A percentile compares a stretch with the other conserved stretches of the same genome.
Evolutionary conservation across 2,113 vertebrate genomes (phyloP).

Genomic region (Corydoras maculifer): DNA sequence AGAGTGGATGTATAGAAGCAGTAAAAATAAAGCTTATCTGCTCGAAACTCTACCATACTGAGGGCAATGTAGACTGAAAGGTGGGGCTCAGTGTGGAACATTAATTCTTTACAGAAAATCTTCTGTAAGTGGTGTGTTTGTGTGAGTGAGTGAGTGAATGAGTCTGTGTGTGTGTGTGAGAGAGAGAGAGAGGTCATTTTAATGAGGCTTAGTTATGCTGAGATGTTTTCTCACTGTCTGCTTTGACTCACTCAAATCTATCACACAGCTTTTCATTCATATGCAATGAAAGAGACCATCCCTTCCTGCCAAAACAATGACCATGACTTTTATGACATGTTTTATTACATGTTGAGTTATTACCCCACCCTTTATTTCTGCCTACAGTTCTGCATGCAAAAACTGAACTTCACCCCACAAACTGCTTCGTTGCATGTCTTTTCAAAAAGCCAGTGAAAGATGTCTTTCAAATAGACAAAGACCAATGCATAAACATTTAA

Average conservation of each 20-base stretch:
- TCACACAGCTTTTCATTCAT: constrained; percentile 60
- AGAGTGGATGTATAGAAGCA: not conserved
- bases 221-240: constrained; percentile 6
- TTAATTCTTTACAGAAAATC: not conserved
- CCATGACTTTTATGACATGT: constrained; percentile 22
- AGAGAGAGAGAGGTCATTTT: not conserved
- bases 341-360: constrained; percentile 11
- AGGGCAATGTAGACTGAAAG: not conserved
- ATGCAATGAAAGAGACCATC: constrained; percentile 58
- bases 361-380: constrained; percentile 13
- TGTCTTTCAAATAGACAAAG: constrained; percentile 34
- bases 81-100: not conserved
- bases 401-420: constrained; percentile 17
- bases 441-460: constrained; percentile 43
- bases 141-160: no score
- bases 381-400: constrained; percentile 57
- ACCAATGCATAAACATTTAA: constrained; percentile 13
- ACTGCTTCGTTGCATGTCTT: constrained; percentile 56
- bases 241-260: constrained; percentile 49
- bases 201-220: not conserved
- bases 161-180: no score
- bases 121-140: constrained; percentile 1
- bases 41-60: not conserved
- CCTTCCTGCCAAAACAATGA: constrained; percentile 27
- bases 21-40: constrained; percentile 10